These are phyloP conservation scores for Pocillopora verrucosa DNA, from an alignment of 64 coral and sea anemone species.

Conservation along the genomic window DNA sequence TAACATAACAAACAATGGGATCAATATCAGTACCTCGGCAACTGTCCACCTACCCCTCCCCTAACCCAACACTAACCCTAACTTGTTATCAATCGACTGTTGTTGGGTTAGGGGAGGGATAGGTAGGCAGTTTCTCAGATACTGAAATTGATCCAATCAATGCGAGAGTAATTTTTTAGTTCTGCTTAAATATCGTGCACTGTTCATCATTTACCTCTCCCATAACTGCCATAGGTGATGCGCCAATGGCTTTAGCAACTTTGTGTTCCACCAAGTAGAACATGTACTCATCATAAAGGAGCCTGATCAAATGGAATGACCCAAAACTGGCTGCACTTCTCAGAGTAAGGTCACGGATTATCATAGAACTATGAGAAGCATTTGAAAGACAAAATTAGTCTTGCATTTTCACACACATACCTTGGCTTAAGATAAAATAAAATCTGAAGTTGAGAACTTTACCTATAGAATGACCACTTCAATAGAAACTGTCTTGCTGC, in stretches of 20 bases:
- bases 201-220: constrained; percentile 74
- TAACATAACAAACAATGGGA: too few species aligned
- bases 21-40: too few species aligned
- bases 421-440: background rate
- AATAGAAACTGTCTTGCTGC: constrained; percentile 96
- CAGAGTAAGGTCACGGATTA: constrained; percentile 92
- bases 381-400: background rate
- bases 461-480: constrained; percentile 99
- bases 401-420: background rate
- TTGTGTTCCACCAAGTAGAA: constrained; percentile 99
- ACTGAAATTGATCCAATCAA: too few species aligned
- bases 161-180: too few species aligned
- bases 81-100: too few species aligned
- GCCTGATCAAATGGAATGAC: constrained; percentile 94
- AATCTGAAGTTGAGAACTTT: background rate
- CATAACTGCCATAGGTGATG: constrained; percentile 99
- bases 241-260: constrained; percentile 89
- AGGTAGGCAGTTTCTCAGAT: too few species aligned
- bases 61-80: too few species aligned
- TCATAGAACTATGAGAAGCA: constrained; percentile 79
- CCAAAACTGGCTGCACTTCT: constrained; percentile 99
- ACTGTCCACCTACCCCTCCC: too few species aligned
- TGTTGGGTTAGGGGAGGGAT: too few species aligned
- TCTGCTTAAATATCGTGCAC: background rate
- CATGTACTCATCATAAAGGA: constrained; percentile 99